A percentile compares a stretch with the other conserved stretches of the same genome.
phyloP scores from a whole-genome alignment of 2,797 vertebrate species.

The Coilia nasus region DNA sequence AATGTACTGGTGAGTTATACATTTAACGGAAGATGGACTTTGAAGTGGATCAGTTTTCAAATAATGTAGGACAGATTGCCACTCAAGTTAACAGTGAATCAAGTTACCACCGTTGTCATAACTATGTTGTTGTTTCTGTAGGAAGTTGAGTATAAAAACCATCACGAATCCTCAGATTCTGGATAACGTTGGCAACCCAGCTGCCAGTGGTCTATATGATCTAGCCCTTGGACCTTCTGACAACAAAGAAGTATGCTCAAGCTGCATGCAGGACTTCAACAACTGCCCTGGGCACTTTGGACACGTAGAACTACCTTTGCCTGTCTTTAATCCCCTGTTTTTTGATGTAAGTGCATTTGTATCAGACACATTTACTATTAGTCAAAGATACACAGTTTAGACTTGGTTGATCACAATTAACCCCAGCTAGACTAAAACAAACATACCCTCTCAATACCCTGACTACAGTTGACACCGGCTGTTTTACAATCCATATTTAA shows the following conservation, averaged over 20 bases:
- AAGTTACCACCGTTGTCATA: neutral
- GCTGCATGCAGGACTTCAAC: constrained; percentile 89
- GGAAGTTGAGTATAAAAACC: constrained; percentile 89
- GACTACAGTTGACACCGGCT: too few relatives aligned
- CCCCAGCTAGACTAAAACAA: too few relatives aligned
- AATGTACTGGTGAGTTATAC: too few relatives aligned
- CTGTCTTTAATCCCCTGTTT: constrained; percentile 92
- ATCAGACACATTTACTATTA: neutral
- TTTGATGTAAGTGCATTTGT: constrained; percentile 83
- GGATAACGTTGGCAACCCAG: constrained; percentile 86
- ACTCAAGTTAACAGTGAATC: neutral
- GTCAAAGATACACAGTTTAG: neutral
- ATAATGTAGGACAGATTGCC: too few relatives aligned
- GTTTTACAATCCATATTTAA: too few relatives aligned
- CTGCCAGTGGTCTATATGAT: constrained; percentile 88
- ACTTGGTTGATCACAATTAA: neutral
- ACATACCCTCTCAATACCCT: too few relatives aligned
- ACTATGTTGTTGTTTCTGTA: constrained; percentile 55
- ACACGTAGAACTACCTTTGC: constrained; percentile 88
- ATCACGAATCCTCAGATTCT: constrained; percentile 86
- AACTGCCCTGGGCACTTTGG: constrained; percentile 92
- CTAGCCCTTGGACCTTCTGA: constrained; percentile 89
- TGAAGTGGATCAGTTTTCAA: too few relatives aligned
- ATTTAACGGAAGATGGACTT: too few relatives aligned
- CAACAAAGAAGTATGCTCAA: constrained; percentile 88